These are phyloP conservation scores for Andrena chrysosceles DNA, from an alignment of 2,888 invertebrate genomes.

Conservation along the genomic window DNA sequence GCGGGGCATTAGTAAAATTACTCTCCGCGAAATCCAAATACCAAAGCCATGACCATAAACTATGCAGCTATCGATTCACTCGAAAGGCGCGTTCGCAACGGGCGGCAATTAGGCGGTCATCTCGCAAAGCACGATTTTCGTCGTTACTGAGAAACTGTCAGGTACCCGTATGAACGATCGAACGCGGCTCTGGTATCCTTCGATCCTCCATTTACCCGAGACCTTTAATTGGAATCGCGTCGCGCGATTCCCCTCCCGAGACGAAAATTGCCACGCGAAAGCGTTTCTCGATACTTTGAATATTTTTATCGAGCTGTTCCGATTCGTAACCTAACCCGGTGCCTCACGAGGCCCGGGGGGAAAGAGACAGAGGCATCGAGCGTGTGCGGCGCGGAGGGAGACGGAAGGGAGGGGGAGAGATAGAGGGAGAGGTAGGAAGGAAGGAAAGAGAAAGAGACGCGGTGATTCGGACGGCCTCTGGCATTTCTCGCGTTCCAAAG, in stretches of 20 bases:
- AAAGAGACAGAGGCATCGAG: constrained; percentile 5
- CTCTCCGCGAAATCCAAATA: not conserved
- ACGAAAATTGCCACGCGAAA: not conserved
- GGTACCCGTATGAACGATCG: not conserved
- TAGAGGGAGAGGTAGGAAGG: not conserved
- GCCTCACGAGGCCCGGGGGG: constrained; percentile 48
- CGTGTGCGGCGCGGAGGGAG: not conserved
- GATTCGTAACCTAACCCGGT: constrained; percentile 57
- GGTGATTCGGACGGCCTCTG: constrained; percentile 55
- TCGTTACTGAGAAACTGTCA: not conserved
- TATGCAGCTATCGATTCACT: not conserved
- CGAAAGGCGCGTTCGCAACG: not conserved
- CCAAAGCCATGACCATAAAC: not conserved
- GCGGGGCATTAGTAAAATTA: not conserved
- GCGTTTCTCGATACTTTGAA: constrained; percentile 45
- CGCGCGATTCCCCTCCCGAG: not conserved
- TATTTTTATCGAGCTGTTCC: constrained; percentile 52
- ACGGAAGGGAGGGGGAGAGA: constrained; percentile 10
- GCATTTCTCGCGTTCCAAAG: constrained; percentile 58
- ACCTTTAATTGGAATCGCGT: not conserved
- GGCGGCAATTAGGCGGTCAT: not conserved
- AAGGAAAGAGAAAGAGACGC: constrained; percentile 31
- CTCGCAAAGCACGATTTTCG: not conserved
- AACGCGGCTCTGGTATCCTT: not conserved
- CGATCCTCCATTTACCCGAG: not conserved